Evolutionary conservation across 2,797 vertebrate genomes (phyloP).

Genomic region (Gambusia yucatana): DNA sequence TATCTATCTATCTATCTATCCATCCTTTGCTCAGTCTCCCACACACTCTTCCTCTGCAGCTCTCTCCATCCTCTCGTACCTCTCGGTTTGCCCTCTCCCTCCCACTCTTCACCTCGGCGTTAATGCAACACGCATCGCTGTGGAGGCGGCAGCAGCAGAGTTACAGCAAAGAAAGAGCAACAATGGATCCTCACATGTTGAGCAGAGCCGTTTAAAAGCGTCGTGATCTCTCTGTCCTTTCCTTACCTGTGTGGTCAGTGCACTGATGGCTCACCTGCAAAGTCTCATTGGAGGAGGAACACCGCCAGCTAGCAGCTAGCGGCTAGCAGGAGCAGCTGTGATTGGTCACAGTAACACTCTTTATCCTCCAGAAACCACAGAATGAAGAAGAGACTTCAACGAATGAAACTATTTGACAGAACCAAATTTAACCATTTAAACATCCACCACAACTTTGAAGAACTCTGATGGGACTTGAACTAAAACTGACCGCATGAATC

Average conservation of each 20-base stretch:
- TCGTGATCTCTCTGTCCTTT: constrained; percentile 28
- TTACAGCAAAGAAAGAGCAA: constrained; percentile 45
- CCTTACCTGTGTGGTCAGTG: constrained; percentile 1
- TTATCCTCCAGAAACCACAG: constrained; percentile 24
- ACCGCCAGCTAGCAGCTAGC: background rate
- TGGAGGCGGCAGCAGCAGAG: constrained; percentile 65
- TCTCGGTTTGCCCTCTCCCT: constrained; percentile 78
- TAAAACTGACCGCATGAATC: background rate
- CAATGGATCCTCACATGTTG: constrained; percentile 51
- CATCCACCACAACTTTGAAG: background rate
- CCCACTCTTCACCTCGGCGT: constrained; percentile 77
- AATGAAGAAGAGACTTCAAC: constrained; percentile 3
- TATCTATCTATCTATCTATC: constrained; percentile 42
- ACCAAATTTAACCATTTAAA: background rate
- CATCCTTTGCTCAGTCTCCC: constrained; percentile 58
- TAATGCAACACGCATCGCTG: constrained; percentile 75
- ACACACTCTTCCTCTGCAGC: constrained; percentile 60
- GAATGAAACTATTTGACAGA: background rate
- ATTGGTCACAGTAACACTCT: constrained; percentile 30
- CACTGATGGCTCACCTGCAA: constrained; percentile 10
- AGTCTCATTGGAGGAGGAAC: constrained; percentile 1
- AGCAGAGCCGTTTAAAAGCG: constrained; percentile 46
- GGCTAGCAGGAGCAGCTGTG: constrained; percentile 8
- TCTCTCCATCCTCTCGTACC: constrained; percentile 72
- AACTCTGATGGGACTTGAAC: background rate